These are phyloP conservation scores for Leptopilina clavipes DNA, from an alignment of 1,140 invertebrate genomes.

Conservation along the genomic window DNA sequence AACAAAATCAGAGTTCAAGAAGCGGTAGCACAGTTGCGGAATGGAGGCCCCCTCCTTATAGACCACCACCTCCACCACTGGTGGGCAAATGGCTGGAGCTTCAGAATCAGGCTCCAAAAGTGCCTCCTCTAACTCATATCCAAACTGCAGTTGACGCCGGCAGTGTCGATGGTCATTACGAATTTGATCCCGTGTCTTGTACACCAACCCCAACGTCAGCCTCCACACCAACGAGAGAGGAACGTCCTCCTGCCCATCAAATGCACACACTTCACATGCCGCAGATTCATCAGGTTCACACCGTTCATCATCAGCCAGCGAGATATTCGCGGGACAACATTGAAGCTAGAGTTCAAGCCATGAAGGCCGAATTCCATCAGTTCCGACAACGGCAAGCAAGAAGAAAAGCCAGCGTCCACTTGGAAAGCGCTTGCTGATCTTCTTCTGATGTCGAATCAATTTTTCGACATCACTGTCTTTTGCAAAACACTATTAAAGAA, in stretches of 20 bases:
- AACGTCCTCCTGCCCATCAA: conserved; percentile 71
- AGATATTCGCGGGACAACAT: conserved; percentile 81
- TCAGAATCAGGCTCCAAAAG: conserved; percentile 65
- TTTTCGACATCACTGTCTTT: too few species aligned
- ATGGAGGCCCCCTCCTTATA: conserved; percentile 84
- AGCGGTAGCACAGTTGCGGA: conserved; percentile 84
- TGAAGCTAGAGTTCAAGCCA: conserved; percentile 92
- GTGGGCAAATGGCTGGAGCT: conserved; percentile 79
- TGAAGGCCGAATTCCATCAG: conserved; percentile 96
- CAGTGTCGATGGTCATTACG: conserved; percentile 96
- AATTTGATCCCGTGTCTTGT: conserved; percentile 88
- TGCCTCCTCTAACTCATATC: conserved; percentile 43
- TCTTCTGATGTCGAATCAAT: too few species aligned
- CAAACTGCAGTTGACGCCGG: conserved; percentile 82
- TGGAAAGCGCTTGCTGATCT: conserved; percentile 86
- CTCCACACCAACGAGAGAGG: conserved; percentile 78
- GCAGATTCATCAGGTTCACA: conserved; percentile 68
- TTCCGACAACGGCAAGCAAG: conserved; percentile 91
- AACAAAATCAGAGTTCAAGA: conserved; percentile 83
- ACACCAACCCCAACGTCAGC: conserved; percentile 84
- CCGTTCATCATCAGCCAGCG: conserved; percentile 70
- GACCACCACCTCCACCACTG: conserved; percentile 80
- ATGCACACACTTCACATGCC: conserved; percentile 64
- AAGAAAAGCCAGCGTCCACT: conserved; percentile 79
- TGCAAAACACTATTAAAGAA: too few species aligned